Conservation (phyloP, 2,888 invertebrate species). For the Leptothorax acervorum region DNA sequence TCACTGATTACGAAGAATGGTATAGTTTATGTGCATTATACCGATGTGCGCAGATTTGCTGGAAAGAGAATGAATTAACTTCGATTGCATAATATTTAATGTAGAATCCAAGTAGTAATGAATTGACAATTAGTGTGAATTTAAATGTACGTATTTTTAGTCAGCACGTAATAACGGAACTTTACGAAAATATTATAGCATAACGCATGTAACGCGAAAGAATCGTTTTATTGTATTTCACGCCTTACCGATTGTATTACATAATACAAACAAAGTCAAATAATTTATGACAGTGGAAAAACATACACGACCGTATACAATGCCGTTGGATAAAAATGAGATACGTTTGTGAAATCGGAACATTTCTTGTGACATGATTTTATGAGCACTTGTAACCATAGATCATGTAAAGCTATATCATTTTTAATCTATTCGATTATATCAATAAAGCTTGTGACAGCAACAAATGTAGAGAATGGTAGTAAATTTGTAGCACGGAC, state of each 20-base stretch:
- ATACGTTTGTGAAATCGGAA: not conserved
- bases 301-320: not conserved
- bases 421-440: slow-evolving; percentile 7
- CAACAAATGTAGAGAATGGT: not conserved
- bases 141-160: slow-evolving; percentile 2
- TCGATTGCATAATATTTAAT: not conserved
- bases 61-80: not conserved
- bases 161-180: not conserved
- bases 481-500: slow-evolving; percentile 15
- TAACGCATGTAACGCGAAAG: not conserved
- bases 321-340: slow-evolving; percentile 8
- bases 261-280: not conserved
- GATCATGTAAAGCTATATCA: slow-evolving; percentile 2
- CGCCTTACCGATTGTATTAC: not conserved
- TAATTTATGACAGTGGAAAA: slow-evolving; percentile 27
- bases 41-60: not conserved
- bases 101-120: not conserved
- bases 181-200: not conserved
- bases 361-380: slow-evolving; percentile 8
- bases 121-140: not conserved
- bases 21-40: not conserved
- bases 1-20: slow-evolving; percentile 5
- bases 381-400: not conserved
- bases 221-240: slow-evolving; percentile 16
- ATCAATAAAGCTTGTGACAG: not conserved